Base-by-base conservation (phyloP, 2,797 vertebrate species). In the Ctenochaetus hawaiiensis region DNA sequence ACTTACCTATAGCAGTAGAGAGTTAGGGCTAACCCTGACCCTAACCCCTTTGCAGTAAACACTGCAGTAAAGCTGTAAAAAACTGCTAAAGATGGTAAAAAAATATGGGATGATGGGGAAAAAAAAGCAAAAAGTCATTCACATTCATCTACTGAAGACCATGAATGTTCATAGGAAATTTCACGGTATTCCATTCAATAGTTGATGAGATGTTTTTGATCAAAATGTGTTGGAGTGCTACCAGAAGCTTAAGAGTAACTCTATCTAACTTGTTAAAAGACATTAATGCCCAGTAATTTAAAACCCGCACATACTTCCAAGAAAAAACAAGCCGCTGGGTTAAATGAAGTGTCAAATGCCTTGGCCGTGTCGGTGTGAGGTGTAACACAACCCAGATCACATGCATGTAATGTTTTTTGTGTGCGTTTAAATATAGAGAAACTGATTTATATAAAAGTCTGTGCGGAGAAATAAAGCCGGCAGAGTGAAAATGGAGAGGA, bases 361-460 rank as follows among this genome's bases (percentile, higher is more conserved):
- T 30, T 0, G 0, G 37, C 22, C 7, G 12, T 47, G 67, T 56
- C 34, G 7, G 60, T 16, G 53, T 75, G 67, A 48, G 20, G 18
- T 84, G 91, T 83, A 90, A 93, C 48, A 48, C 51, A 80, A 88
- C 23, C 83, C 74, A 2, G 51, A 41, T 88, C 86, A 92, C 78
- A 80, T 89, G 86, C 75, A 66, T 58, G 18, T 82, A 10, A 83
- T 78, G 80, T 82, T 81, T 89, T 91, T 88, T 87, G 67, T 67
- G 45, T 45, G 68, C 0, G 81, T 80, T 89, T 93, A 93, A 90
- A 91, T 92, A 91, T 93, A 93, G 93, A 86, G 63, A 79, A 91
- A 83, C 81, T 51, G 67, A 75, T 87, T 87, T 71, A 79, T 89
- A 76, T 80, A 71, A 84, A 82, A 87, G 77, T 84, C 58, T 22